These are phyloP conservation scores for Cacatua alba DNA, from an alignment of 2,113 vertebrate genomes.

Conservation along the genomic window DNA sequence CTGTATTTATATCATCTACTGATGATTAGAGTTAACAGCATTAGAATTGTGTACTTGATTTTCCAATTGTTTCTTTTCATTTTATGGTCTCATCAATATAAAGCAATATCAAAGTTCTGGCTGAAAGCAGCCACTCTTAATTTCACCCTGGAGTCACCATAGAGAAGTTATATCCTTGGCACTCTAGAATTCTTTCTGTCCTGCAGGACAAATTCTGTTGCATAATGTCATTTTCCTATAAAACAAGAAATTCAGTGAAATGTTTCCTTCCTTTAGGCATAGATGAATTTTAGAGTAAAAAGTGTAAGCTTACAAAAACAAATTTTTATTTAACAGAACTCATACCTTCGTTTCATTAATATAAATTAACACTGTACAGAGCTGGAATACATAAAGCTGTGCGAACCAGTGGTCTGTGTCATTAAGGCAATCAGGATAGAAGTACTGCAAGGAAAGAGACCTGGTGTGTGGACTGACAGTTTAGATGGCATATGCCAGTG, in stretches of 20 bases:
- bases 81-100: background rate
- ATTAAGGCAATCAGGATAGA: conserved; percentile 12
- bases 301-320: background rate
- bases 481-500: background rate
- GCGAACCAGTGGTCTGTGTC: background rate
- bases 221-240: background rate
- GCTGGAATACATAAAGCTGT: background rate
- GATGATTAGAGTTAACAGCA: background rate
- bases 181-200: background rate
- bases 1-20: background rate
- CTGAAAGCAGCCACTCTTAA: background rate
- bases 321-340: background rate
- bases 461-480: background rate
- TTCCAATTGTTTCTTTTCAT: background rate
- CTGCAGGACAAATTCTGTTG: background rate
- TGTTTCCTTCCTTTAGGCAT: background rate
- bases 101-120: background rate
- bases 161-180: background rate
- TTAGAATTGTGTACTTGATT: background rate
- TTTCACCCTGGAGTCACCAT: background rate
- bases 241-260: background rate
- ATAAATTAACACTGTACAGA: conserved; percentile 4
- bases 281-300: background rate
- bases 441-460: background rate
- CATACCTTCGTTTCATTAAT: background rate